Evolutionary conservation across 2,888 invertebrate species (phyloP).

Genomic region (Callinectes sapidus): DNA sequence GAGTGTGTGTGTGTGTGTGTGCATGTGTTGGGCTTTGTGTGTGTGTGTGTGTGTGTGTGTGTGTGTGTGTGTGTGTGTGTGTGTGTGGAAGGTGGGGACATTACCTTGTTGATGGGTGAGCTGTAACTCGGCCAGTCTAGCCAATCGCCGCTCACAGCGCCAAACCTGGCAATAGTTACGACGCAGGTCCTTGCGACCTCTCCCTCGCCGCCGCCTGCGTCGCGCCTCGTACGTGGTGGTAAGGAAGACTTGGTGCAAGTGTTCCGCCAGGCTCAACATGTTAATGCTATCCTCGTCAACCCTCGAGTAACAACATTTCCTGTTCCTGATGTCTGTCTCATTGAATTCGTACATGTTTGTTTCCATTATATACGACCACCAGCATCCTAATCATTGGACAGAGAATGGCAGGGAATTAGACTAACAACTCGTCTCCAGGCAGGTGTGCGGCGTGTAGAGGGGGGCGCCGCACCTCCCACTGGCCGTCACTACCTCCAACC

Average conservation of each 20-base stretch:
- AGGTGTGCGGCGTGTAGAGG: not conserved
- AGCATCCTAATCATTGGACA: constrained; percentile 27
- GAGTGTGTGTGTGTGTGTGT: not conserved
- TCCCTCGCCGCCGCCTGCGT: constrained; percentile 23
- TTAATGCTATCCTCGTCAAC: not conserved
- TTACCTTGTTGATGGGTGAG: constrained; percentile 46
- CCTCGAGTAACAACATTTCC: not conserved
- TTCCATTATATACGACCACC: constrained; percentile 14
- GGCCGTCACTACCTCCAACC: not conserved
- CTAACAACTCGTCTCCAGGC: not conserved
- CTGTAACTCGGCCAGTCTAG: constrained; percentile 39
- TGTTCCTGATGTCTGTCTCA: constrained; percentile 27
- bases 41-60: constrained; percentile 14
- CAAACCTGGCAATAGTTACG: not conserved
- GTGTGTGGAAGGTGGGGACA: not conserved
- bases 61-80: constrained; percentile 40
- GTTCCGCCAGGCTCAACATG: constrained; percentile 37
- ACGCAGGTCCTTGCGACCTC: not conserved
- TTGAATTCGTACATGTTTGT: constrained; percentile 27
- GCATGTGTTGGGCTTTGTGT: not conserved
- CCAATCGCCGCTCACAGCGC: constrained; percentile 2
- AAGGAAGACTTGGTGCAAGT: constrained; percentile 42
- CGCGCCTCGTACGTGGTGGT: constrained; percentile 8
- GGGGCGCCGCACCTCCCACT: not conserved
- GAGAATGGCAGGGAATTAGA: constrained; percentile 16